These are phyloP conservation scores for Rattus rattus DNA, from an alignment of 2,113 vertebrate genomes.

Conservation along the genomic window DNA sequence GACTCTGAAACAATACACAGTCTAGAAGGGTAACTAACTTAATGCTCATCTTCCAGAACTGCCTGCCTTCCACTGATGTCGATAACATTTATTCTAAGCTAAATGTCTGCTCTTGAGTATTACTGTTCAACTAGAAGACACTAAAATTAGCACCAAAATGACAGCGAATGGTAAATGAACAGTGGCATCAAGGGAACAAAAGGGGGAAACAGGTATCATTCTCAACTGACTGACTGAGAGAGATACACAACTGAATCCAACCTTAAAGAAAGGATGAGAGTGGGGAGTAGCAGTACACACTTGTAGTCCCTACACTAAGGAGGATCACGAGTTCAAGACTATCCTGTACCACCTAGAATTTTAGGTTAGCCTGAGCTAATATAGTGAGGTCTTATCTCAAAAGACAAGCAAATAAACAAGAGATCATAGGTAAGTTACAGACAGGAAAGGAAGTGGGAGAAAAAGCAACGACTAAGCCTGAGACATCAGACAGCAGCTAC, in stretches of 20 bases:
- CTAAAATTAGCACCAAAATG: slow-evolving; percentile 54
- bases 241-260: not conserved
- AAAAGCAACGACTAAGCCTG: not conserved
- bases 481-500: not conserved
- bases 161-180: not conserved
- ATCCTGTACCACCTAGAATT: not conserved
- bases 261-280: not conserved
- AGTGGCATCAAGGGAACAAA: not conserved
- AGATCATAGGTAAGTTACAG: not conserved
- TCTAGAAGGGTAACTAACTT: not conserved
- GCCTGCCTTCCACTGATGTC: not conserved
- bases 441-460: not conserved
- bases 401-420: not conserved
- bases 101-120: not conserved
- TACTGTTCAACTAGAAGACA: not conserved
- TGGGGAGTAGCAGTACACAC: too few species aligned
- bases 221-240: not conserved
- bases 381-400: not conserved
- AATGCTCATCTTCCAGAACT: not conserved
- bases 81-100: slow-evolving; percentile 14
- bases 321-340: not conserved
- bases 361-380: not conserved
- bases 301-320: not conserved
- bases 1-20: slow-evolving; percentile 23
- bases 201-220: not conserved